Evolutionary conservation across 1,140 invertebrate species (phyloP).

Genomic region (Heliothis subflexa): DNA sequence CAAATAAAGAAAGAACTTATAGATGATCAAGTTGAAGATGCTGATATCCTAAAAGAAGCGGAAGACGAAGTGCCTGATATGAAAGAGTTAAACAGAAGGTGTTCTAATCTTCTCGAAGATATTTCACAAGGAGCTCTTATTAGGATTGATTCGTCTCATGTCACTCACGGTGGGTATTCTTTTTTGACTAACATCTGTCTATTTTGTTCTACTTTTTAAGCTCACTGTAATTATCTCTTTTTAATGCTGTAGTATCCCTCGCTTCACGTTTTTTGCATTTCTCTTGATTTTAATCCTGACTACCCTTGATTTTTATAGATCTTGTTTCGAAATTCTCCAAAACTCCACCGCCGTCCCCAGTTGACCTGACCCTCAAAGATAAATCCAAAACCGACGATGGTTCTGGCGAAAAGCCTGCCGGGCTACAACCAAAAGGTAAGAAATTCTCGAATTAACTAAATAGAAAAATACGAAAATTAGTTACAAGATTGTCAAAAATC

Average conservation of each 20-base stretch:
- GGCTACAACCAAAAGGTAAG: slow-evolving; percentile 82
- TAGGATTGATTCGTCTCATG: slow-evolving; percentile 84
- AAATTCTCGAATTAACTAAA: neutral
- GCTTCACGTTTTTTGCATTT: no score
- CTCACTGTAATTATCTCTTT: neutral
- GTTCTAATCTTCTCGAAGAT: slow-evolving; percentile 84
- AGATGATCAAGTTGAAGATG: slow-evolving; percentile 12
- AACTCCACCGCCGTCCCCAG: slow-evolving; percentile 84
- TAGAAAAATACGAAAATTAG: neutral
- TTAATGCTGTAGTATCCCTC: no score
- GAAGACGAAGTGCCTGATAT: slow-evolving; percentile 78
- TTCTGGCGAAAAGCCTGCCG: slow-evolving; percentile 71
- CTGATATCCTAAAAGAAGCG: slow-evolving; percentile 46
- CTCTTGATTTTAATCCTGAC: neutral
- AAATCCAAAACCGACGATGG: slow-evolving; percentile 70
- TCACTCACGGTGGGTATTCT: slow-evolving; percentile 76
- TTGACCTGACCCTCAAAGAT: slow-evolving; percentile 81
- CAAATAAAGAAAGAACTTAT: slow-evolving; percentile 8
- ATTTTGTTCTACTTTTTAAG: neutral
- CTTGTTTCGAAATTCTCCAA: slow-evolving; percentile 83
- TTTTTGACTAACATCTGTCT: neutral
- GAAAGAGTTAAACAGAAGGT: slow-evolving; percentile 83
- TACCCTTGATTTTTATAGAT: slow-evolving; percentile 65
- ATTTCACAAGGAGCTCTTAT: slow-evolving; percentile 84
- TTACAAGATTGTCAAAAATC: slow-evolving; percentile 4